Evolutionary conservation across 2,797 vertebrate species (phyloP).

Genomic region (Scyliorhinus canicula): DNA sequence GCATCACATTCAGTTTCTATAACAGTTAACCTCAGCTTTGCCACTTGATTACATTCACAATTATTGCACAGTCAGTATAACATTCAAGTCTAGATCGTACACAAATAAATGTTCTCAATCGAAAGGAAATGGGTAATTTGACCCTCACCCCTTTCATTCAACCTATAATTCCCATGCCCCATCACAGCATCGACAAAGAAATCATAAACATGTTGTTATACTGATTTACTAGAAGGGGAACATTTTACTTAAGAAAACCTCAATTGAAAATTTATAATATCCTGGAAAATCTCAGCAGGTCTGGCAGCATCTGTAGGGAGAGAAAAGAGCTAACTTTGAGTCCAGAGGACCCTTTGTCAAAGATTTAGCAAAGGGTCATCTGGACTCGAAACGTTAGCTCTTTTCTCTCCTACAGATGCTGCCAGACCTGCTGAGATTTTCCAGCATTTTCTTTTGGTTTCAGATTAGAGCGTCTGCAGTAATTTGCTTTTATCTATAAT

Average conservation of each 20-base stretch:
- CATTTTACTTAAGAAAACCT: neutral
- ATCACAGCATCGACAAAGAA: neutral
- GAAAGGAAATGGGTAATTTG: neutral
- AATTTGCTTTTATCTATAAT: too few species aligned
- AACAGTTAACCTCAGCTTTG: neutral
- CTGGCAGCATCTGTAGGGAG: too few species aligned
- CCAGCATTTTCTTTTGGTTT: too few species aligned
- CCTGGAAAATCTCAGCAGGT: too few species aligned
- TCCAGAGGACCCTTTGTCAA: too few species aligned
- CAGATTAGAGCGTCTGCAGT: too few species aligned
- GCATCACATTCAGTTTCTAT: neutral
- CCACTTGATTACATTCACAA: neutral
- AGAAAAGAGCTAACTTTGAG: too few species aligned
- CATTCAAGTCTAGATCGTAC: neutral
- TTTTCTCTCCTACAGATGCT: too few species aligned
- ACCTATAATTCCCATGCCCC: neutral
- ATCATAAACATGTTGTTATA: neutral
- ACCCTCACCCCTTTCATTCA: neutral
- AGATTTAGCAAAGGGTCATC: too few species aligned
- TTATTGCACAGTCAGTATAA: neutral
- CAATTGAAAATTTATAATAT: neutral
- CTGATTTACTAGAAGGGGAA: neutral
- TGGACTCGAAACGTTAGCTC: too few species aligned
- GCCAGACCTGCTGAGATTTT: too few species aligned
- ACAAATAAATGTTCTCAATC: neutral